Percentiles rank a stretch among this genome's conserved stretches.
phyloP scores from a whole-genome alignment of 2,888 invertebrate species.

The Drosophila melanosoma region DNA sequence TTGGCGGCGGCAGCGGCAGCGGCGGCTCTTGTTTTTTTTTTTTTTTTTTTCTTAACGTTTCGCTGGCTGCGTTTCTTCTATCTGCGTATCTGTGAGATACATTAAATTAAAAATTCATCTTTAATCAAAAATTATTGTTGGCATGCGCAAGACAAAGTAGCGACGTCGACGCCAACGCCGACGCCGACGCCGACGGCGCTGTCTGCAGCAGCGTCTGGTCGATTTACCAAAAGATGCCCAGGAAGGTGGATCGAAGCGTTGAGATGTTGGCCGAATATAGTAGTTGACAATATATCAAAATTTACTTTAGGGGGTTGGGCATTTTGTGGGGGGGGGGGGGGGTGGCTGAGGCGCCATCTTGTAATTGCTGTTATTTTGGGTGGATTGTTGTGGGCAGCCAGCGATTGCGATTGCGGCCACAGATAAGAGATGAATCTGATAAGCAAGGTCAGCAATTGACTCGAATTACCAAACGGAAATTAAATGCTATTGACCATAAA shows the following conservation, averaged over 20 bases:
- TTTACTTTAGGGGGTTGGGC: constrained; percentile 26
- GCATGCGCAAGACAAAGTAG: constrained; percentile 70
- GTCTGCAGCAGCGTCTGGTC: constrained; percentile 11
- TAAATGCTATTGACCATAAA: not conserved
- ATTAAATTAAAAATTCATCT: constrained; percentile 84
- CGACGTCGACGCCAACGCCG: not conserved
- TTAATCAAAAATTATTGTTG: constrained; percentile 84
- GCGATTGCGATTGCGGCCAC: not conserved
- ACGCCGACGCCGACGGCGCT: not conserved
- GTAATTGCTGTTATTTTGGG: constrained; percentile 42
- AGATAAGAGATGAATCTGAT: constrained; percentile 20
- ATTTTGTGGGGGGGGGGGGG: not conserved
- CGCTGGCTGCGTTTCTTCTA: constrained; percentile 61
- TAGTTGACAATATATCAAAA: constrained; percentile 76
- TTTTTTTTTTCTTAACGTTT: constrained; percentile 47
- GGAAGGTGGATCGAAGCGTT: constrained; percentile 34
- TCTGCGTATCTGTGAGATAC: constrained; percentile 74
- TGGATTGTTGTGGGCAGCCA: not conserved
- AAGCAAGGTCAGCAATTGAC: constrained; percentile 11
- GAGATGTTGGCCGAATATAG: constrained; percentile 51
- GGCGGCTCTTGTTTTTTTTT: not conserved
- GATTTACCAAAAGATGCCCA: constrained; percentile 7
- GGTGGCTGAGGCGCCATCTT: constrained; percentile 26
- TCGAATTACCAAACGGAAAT: not conserved
- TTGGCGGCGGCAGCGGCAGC: constrained; percentile 17